Percentiles rank a stretch among this genome's conserved stretches.
Conservation (phyloP, 2,797 vertebrate species). For the Ceryle rudis region DNA sequence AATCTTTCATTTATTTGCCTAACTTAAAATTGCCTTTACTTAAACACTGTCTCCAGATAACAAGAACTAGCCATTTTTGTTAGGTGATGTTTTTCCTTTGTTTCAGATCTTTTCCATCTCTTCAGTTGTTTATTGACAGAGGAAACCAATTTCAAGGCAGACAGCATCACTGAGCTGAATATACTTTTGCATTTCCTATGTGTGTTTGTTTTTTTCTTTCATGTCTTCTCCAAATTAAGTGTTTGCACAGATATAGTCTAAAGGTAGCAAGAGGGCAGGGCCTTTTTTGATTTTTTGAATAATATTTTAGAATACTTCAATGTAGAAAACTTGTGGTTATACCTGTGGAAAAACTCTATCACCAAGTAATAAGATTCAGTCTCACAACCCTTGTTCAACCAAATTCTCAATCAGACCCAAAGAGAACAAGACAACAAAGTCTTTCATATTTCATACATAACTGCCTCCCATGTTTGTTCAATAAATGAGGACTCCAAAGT, state of each 20-base stretch:
- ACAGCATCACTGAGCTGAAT: not conserved
- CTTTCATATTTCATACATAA: too few relatives aligned
- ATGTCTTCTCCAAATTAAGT: not conserved
- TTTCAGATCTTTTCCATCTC: conserved; percentile 24
- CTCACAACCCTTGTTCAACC: not conserved
- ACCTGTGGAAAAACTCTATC: not conserved
- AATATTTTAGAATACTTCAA: not conserved
- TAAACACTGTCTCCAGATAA: not conserved
- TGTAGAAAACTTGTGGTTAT: not conserved
- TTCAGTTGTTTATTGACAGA: not conserved
- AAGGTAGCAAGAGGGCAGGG: not conserved
- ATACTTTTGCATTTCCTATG: not conserved
- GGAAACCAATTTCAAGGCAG: not conserved
- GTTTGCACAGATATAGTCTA: not conserved
- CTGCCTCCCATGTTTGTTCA: not conserved
- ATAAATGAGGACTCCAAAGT: not conserved
- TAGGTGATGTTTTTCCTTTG: not conserved
- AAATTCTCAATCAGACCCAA: not conserved
- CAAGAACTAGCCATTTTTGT: not conserved
- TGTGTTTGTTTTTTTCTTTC: not conserved
- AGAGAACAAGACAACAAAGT: not conserved
- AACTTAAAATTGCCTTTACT: not conserved
- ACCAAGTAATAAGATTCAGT: not conserved
- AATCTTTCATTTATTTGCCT: not conserved
- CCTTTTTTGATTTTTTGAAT: not conserved